A percentile compares a stretch with the other conserved stretches of the same genome.
Evolutionary conservation across 2,888 invertebrate species (phyloP).

Genomic region (Pollenia angustigena): DNA sequence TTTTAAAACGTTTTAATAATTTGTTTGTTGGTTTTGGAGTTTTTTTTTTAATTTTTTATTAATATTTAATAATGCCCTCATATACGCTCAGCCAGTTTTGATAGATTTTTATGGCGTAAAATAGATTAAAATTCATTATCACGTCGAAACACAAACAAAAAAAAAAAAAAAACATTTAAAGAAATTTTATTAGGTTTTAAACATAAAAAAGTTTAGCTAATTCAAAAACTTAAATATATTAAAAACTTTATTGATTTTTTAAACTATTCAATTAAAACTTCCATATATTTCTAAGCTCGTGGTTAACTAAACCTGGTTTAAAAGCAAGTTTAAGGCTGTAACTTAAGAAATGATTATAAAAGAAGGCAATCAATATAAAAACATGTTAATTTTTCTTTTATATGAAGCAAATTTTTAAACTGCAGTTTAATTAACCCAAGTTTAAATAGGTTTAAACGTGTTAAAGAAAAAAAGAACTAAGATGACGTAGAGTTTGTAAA

Average conservation of each 20-base stretch:
- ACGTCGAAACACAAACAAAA: constrained; percentile 15
- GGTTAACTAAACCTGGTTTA: constrained; percentile 6
- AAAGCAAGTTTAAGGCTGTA: too few relatives aligned
- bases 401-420: too few relatives aligned
- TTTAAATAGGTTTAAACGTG: too few relatives aligned
- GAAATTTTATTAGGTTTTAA: constrained; percentile 6
- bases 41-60: constrained; percentile 13
- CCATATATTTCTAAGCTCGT: background rate
- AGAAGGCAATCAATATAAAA: too few relatives aligned
- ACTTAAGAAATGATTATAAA: too few relatives aligned
- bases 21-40: background rate
- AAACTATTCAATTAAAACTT: background rate
- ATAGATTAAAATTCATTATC: constrained; percentile 53
- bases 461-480: too few relatives aligned
- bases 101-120: constrained; percentile 35
- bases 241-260: background rate
- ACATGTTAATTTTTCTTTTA: too few relatives aligned
- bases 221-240: background rate
- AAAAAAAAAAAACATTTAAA: background rate
- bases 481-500: too few relatives aligned
- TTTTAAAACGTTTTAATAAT: constrained; percentile 3
- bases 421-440: too few relatives aligned
- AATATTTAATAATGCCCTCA: constrained; percentile 51
- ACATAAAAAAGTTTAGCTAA: constrained; percentile 7
- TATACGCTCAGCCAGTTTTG: constrained; percentile 45